phyloP scores from a whole-genome alignment of 1,140 invertebrate species.

The Brachionus calyciflorus region DNA sequence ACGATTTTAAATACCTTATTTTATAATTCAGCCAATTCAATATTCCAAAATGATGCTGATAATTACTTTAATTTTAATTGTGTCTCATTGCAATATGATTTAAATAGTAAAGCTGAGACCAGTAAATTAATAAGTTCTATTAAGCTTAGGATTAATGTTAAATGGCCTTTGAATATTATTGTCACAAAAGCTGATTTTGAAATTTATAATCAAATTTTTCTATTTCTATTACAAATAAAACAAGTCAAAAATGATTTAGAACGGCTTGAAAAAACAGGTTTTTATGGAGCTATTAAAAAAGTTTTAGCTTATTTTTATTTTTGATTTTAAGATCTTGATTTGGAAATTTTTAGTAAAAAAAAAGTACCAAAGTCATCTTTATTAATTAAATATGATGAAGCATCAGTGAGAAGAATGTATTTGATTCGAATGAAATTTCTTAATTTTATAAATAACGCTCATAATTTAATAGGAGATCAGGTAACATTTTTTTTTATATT shows the following conservation, averaged over 20 bases:
- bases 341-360: slow-evolving; percentile 3
- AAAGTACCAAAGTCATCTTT: neutral
- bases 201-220: slow-evolving; percentile 19
- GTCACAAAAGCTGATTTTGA: neutral
- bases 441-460: slow-evolving; percentile 39
- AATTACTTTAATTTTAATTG: slow-evolving; percentile 35
- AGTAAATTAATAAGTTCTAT: neutral
- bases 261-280: slow-evolving; percentile 21
- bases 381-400: neutral
- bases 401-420: slow-evolving; percentile 19
- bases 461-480: slow-evolving; percentile 36
- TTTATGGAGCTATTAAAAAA: neutral
- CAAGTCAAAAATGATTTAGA: slow-evolving; percentile 42
- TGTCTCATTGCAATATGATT: slow-evolving; percentile 14
- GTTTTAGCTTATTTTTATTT: neutral
- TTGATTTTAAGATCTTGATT: slow-evolving; percentile 11
- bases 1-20: slow-evolving; percentile 17
- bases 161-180: slow-evolving; percentile 37
- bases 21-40: slow-evolving; percentile 29
- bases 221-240: slow-evolving; percentile 11
- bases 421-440: slow-evolving; percentile 11
- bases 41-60: slow-evolving; percentile 26
- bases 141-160: neutral
- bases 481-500: neutral
- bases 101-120: neutral